Percentiles rank a stretch among this genome's conserved stretches.
Conservation (phyloP, 2,888 invertebrate species). For the Desoria tigrina region DNA sequence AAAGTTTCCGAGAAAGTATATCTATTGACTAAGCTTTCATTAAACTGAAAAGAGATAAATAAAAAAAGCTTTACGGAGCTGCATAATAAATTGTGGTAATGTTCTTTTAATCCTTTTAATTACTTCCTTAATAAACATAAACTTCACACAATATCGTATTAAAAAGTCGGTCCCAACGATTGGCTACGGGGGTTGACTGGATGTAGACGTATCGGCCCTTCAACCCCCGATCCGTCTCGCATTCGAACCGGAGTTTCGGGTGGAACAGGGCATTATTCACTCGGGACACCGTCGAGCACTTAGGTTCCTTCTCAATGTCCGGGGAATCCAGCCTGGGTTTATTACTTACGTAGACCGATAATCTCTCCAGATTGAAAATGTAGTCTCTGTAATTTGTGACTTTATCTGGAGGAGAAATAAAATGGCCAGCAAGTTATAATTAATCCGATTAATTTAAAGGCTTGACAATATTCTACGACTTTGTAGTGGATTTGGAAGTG, state of each 20-base stretch:
- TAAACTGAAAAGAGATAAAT: no score
- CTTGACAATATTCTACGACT: no score
- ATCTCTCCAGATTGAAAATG: constrained; percentile 60
- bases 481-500: no score
- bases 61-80: no score
- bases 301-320: constrained; percentile 53
- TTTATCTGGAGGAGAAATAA: constrained; percentile 53
- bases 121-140: constrained; percentile 57
- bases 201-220: constrained; percentile 60
- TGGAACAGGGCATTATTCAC: constrained; percentile 60
- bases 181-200: constrained; percentile 59
- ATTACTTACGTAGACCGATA: constrained; percentile 60
- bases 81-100: no score
- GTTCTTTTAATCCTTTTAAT: background rate
- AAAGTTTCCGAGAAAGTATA: no score
- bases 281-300: constrained; percentile 59
- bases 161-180: constrained; percentile 60
- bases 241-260: constrained; percentile 59
- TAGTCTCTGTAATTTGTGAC: constrained; percentile 57
- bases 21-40: no score
- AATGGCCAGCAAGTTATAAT: constrained; percentile 9
- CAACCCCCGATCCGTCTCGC: constrained; percentile 54
- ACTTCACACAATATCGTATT: constrained; percentile 62
- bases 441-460: background rate
- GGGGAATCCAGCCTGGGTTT: constrained; percentile 55